Evolutionary conservation across 2,888 invertebrate genomes (phyloP).

Genomic region (Cantharis rufa): DNA sequence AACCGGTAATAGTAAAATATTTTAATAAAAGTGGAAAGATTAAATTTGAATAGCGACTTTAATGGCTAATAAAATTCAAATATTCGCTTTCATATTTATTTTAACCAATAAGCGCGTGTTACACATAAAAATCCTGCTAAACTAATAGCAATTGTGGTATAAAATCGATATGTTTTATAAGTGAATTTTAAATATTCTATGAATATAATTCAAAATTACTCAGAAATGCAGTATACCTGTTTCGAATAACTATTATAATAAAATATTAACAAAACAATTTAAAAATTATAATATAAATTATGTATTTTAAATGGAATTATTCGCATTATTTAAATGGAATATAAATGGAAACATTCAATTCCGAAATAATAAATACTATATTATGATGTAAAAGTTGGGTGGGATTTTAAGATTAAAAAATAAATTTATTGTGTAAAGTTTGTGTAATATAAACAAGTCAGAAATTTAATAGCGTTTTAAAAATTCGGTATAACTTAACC

Average conservation of each 20-base stretch:
- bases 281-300: too few species aligned
- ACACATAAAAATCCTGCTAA: not conserved
- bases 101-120: not conserved
- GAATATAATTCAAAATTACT: too few species aligned
- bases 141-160: constrained; percentile 4
- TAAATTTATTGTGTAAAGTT: not conserved
- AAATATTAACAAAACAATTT: too few species aligned
- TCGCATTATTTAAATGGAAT: too few species aligned
- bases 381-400: not conserved
- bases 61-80: not conserved
- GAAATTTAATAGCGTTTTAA: not conserved
- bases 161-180: not conserved
- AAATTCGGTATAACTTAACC: not conserved
- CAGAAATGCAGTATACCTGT: too few species aligned
- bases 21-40: not conserved
- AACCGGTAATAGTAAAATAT: not conserved
- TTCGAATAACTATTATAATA: too few species aligned
- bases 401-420: not conserved
- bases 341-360: too few species aligned
- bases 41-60: not conserved
- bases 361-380: too few species aligned
- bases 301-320: too few species aligned
- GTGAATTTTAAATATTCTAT: not conserved
- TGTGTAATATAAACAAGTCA: not conserved
- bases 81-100: not conserved